phyloP scores from a whole-genome alignment of 2,888 invertebrate species.

The Microdon myrmicae region DNA sequence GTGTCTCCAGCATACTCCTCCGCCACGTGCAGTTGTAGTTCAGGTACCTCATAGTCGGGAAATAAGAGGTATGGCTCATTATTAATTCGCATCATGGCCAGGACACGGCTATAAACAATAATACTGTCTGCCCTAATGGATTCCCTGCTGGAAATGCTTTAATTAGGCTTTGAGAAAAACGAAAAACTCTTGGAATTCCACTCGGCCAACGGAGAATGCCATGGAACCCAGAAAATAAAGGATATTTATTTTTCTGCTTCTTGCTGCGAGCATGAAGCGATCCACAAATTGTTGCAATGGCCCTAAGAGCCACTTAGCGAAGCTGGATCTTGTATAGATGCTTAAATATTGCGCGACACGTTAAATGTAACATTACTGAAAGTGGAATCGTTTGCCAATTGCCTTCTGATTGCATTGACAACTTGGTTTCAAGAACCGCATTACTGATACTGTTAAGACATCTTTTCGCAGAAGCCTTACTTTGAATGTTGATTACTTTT shows the following conservation, averaged over 20 bases:
- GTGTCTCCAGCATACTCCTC: too few species aligned
- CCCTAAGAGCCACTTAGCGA: constrained; percentile 26
- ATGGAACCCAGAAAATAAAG: constrained; percentile 51
- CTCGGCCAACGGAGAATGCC: constrained; percentile 43
- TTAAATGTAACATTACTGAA: constrained; percentile 51
- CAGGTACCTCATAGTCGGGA: constrained; percentile 11
- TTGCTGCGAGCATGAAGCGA: too few species aligned
- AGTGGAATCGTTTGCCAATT: constrained; percentile 51
- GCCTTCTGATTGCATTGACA: too few species aligned
- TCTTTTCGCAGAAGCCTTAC: too few species aligned
- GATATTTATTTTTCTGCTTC: constrained; percentile 42
- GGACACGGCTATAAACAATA: constrained; percentile 53
- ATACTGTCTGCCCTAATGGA: constrained; percentile 53
- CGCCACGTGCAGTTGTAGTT: constrained; percentile 13
- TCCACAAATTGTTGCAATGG: too few species aligned
- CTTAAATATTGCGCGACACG: constrained; percentile 52
- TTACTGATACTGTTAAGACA: too few species aligned
- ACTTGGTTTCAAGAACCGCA: too few species aligned
- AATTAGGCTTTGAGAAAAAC: constrained; percentile 52
- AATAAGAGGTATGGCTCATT: constrained; percentile 39
- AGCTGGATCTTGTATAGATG: too few species aligned
- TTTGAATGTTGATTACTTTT: too few species aligned
- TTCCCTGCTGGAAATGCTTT: constrained; percentile 53
- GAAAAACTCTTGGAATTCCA: constrained; percentile 51
- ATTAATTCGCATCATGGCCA: constrained; percentile 53